Evolutionary conservation across 2,113 vertebrate species (phyloP).

Genomic region (Indicator maculatus): DNA sequence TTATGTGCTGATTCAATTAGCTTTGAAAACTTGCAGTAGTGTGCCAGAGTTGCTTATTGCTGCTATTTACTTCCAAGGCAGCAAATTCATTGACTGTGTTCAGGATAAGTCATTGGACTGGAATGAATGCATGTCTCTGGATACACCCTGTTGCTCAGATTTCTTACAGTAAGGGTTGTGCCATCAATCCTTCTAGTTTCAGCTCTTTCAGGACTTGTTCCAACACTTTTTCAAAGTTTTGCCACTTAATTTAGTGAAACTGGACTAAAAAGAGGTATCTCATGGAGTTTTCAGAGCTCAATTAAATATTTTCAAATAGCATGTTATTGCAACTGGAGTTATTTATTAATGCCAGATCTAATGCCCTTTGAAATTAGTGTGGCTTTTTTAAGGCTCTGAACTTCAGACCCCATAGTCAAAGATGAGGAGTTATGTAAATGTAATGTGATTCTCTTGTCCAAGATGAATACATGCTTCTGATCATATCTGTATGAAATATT

Average conservation of each 20-base stretch:
- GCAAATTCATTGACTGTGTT: neutral
- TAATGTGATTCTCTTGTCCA: constrained; percentile 16
- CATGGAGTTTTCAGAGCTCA: neutral
- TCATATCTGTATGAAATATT: constrained; percentile 44
- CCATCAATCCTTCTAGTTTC: neutral
- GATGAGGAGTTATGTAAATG: constrained; percentile 21
- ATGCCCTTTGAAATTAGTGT: constrained; percentile 26
- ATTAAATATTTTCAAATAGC: constrained; percentile 56
- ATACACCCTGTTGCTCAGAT: neutral
- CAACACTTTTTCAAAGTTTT: neutral
- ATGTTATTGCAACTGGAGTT: constrained; percentile 22
- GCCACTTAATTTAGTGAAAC: neutral
- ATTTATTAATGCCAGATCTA: constrained; percentile 6
- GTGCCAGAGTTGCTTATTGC: neutral
- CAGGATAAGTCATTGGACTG: neutral
- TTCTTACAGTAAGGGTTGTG: neutral
- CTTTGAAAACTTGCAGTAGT: constrained; percentile 19
- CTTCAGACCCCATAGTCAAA: constrained; percentile 28
- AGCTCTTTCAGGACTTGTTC: neutral
- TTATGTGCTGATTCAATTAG: constrained; percentile 40
- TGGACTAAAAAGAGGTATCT: neutral
- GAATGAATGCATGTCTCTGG: neutral
- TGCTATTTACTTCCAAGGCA: neutral
- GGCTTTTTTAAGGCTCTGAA: constrained; percentile 39
- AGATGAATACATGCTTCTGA: constrained; percentile 49